Base-by-base conservation (phyloP, 2,797 vertebrate genomes). In the Mus spretus region DNA sequence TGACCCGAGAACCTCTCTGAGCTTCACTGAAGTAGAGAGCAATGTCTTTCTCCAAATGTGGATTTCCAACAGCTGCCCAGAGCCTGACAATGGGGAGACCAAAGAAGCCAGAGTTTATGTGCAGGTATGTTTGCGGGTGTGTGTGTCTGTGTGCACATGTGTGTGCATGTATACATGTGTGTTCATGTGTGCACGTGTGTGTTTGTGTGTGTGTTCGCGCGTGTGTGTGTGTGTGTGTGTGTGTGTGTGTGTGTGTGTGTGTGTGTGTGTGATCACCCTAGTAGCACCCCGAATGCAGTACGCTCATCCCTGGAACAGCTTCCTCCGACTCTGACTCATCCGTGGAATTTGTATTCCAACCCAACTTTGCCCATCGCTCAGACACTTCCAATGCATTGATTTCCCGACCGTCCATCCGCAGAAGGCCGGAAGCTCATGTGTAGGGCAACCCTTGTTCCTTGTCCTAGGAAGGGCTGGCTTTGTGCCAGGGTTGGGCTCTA, bases 321-420 rank as follows among this genome's bases (percentile, higher is more conserved):
- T 31, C 92, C 88, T 47, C 31, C 6, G 22, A 37, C 63, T 75
- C 31, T 9, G 0, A 53, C 74, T 81, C 55, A 47, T 55, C 20
- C 14, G 17, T 22, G n/a, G 40, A 92, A 96, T 97, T 95, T 95
- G 93, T 94, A 95, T 97, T 90, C 95, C 67, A n/a, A 72, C 74
- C 72, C 95, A 82, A 81, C 93, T 63, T 44, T 44, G 19, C 91
- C 17, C 77, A 6, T 22, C 44, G 31, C 77, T 94, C 93, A 95
- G 94, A 91, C 67, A 77, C 74, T 96, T 94, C 79, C 95, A 90
- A 97, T 94, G 93, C 93, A 97, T 94, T 90, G 96, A 97, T 97
- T 97, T 94, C 84, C 80, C 47, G 9, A 72, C 92, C 65, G 63
- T 10, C 47, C 9, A 86, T 94, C 86, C 87, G 90, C 0, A 0